phyloP scores from a whole-genome alignment of 2,888 invertebrate genomes.

The Nipponacmea schrenckii region DNA sequence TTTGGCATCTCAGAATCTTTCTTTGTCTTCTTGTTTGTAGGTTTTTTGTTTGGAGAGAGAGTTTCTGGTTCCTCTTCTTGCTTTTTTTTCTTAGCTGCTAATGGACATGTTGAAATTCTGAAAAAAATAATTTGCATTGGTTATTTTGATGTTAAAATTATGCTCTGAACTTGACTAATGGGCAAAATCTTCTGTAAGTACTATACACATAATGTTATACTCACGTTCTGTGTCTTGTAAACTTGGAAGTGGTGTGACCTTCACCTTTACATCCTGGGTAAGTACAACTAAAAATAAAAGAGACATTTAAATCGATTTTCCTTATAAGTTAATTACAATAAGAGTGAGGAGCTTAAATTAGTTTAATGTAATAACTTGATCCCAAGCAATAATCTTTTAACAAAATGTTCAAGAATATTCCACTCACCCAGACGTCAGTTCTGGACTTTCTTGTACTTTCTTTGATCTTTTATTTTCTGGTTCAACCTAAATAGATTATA shows the following conservation, averaged over 20 bases:
- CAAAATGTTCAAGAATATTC: too few species aligned
- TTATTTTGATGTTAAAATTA: neutral
- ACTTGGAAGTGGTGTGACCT: constrained; percentile 65
- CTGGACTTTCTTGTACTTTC: too few species aligned
- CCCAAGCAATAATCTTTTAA: too few species aligned
- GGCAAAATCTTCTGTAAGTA: too few species aligned
- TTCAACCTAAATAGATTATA: neutral
- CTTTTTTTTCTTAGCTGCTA: constrained; percentile 57
- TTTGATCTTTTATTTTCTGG: neutral
- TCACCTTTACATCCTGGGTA: constrained; percentile 70
- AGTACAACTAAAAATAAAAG: constrained; percentile 72
- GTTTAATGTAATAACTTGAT: too few species aligned
- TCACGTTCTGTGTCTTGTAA: constrained; percentile 64
- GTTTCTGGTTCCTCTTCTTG: constrained; percentile 34
- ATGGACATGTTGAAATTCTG: constrained; percentile 52
- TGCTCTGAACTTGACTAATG: neutral
- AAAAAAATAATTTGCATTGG: constrained; percentile 5
- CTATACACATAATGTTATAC: constrained; percentile 15
- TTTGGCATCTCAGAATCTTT: constrained; percentile 7
- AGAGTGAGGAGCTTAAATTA: too few species aligned
- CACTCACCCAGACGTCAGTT: too few species aligned
- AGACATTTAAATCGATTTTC: too few species aligned
- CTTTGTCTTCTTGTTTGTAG: constrained; percentile 9
- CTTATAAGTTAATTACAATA: too few species aligned
- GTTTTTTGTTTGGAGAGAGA: constrained; percentile 7